Evolutionary conservation across 2,888 invertebrate genomes (phyloP), one percentile per base, ranked within the genome.

Genomic region (Alentia gelatinosa): DNA sequence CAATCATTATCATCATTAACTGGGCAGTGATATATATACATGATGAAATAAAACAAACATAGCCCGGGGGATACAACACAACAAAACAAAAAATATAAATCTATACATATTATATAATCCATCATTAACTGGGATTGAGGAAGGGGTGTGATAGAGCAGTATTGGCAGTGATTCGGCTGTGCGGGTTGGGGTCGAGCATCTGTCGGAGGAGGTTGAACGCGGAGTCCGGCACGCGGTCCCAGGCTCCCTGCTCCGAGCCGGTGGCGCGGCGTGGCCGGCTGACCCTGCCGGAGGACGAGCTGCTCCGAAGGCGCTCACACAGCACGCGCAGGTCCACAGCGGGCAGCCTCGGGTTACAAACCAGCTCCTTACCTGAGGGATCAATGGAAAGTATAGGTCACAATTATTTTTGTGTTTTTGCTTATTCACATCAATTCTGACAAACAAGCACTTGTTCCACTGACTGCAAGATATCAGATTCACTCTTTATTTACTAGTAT

Each of bases 131-230:
- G 79, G 37, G 23, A 23, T 37, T 79, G 15, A 93, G 91, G 88
- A 98, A 98, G 89, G 98, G 97, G 97, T 98, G 98, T 74, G 96
- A 95, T 42, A 98, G 96, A 74, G 98, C 98, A 91, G 97, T 97
- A 30, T 97, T 97, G 42, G 98, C 98, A 15, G 97, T 97, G 92
- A 97, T 97, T 94, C 98, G 97, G 47, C 97, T 97, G 94, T 97
- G 96, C n/a, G 98, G 98, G 97, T 98, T 97, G n/a, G 98, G 97
- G 95, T 98, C 98, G 93, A 98, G 96, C 93, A 98, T 97, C 89
- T 97, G 97, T 93, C 96, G 96, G 91, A 98, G 97, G 93, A 98
- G 97, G 94, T 98, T 97, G 96, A 97, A 98, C 0, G 98, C 98
- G 1, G 90, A 79, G 42, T 92, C 92, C 12, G 91, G 91, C 12